These are phyloP conservation scores for Plestiodon gilberti DNA, from an alignment of 2,113 vertebrate species.

Conservation along the genomic window DNA sequence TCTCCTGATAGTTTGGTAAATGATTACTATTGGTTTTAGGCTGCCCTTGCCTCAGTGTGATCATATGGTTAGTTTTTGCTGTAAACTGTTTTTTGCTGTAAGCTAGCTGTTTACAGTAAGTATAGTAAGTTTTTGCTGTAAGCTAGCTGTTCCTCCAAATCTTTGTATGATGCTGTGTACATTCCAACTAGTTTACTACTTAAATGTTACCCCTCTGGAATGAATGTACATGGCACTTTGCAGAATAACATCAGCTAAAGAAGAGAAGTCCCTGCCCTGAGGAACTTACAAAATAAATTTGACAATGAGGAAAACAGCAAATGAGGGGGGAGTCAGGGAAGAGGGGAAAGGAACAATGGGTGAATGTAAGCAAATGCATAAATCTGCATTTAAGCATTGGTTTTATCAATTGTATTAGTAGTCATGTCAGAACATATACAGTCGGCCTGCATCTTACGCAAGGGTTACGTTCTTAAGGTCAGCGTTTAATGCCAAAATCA, in stretches of 20 bases:
- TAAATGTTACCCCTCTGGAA: too few relatives aligned
- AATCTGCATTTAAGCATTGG: too few relatives aligned
- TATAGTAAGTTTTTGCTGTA: too few relatives aligned
- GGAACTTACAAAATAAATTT: not conserved
- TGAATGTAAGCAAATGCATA: not conserved
- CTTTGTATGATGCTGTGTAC: not conserved
- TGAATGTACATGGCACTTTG: too few relatives aligned
- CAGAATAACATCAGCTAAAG: not conserved
- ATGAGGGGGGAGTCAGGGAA: not conserved
- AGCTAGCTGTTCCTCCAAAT: not conserved
- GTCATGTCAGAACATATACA: too few relatives aligned
- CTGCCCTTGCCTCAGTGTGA: conserved; percentile 21
- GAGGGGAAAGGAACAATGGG: not conserved
- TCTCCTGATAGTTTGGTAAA: conserved; percentile 41
- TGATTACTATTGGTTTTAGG: conserved; percentile 42
- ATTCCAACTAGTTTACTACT: not conserved
- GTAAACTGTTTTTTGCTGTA: conserved; percentile 38
- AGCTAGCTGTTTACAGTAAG: not conserved
- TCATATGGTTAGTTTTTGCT: not conserved
- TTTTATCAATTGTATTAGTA: too few relatives aligned
- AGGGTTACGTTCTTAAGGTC: too few relatives aligned
- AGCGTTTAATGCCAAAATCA: too few relatives aligned
- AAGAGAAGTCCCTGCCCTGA: not conserved
- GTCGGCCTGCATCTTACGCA: too few relatives aligned
- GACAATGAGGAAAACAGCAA: not conserved